Percentiles rank a stretch among this genome's conserved stretches.
Evolutionary conservation across 2,113 vertebrate genomes (phyloP).

Genomic region (Neotoma lepida): DNA sequence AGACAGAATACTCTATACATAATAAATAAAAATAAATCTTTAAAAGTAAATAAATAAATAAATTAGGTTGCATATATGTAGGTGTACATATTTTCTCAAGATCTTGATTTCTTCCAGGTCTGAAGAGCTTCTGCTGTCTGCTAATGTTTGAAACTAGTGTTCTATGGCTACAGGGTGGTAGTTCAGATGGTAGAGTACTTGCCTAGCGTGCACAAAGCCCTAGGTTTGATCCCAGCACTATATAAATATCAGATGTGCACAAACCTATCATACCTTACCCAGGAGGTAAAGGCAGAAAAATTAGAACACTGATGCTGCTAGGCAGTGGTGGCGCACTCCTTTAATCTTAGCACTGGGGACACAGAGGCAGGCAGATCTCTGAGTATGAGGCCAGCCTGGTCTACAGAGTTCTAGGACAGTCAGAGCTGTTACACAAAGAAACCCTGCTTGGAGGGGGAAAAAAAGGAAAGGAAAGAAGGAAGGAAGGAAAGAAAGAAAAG

Average conservation of each 20-base stretch:
- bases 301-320: neutral
- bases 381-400: neutral
- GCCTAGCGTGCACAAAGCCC: too few species aligned
- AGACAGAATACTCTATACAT: too few species aligned
- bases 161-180: too few species aligned
- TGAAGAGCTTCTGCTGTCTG: neutral
- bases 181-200: neutral
- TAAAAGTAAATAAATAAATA: neutral
- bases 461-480: too few species aligned
- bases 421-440: neutral
- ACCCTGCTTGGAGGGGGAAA: neutral
- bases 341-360: neutral
- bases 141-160: neutral
- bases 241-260: neutral
- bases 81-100: neutral
- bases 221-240: neutral
- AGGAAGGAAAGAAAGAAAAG: too few species aligned
- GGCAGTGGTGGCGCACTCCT: neutral
- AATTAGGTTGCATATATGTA: neutral
- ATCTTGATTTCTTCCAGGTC: neutral
- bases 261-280: neutral
- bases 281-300: neutral
- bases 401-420: neutral
- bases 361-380: neutral
- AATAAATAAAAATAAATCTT: too few species aligned